Conservation (phyloP, 2,888 invertebrate genomes). For the Odontocolon sp. region DNA sequence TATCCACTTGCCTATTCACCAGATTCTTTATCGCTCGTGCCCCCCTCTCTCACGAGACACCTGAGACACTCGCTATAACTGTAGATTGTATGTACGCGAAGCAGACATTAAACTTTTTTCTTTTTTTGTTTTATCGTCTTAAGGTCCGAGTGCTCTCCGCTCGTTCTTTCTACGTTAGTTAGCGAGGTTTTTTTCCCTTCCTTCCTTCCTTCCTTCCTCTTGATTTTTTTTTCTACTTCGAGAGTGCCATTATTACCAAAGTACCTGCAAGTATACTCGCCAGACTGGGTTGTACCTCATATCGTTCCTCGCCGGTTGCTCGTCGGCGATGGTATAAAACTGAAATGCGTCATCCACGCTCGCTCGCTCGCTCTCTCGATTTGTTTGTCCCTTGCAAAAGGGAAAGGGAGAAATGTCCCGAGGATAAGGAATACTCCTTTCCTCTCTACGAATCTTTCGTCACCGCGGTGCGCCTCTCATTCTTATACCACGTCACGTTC, state of each 20-base stretch:
- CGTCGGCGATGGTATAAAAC: not conserved
- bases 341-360: too few relatives aligned
- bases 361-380: too few relatives aligned
- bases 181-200: slow-evolving; percentile 8
- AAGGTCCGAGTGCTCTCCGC: slow-evolving; percentile 2
- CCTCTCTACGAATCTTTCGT: slow-evolving; percentile 1
- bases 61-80: not conserved
- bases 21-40: not conserved
- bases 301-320: not conserved
- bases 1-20: slow-evolving; percentile 5
- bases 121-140: slow-evolving; percentile 23
- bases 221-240: not conserved
- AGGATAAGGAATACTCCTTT: slow-evolving; percentile 1
- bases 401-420: too few relatives aligned
- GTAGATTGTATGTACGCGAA: slow-evolving; percentile 15
- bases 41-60: not conserved
- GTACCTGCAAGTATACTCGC: not conserved
- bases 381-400: too few relatives aligned
- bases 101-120: slow-evolving; percentile 15
- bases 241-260: slow-evolving; percentile 20
- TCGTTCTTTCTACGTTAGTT: slow-evolving; percentile 18
- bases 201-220: not conserved
- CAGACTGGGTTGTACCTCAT: not conserved
- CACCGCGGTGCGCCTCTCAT: slow-evolving; percentile 10
- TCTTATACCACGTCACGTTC: slow-evolving; percentile 43